Evolutionary conservation across 2,797 vertebrate species (phyloP), one percentile per base, ranked within the genome.

Genomic region (Limnodromus scolopaceus): DNA sequence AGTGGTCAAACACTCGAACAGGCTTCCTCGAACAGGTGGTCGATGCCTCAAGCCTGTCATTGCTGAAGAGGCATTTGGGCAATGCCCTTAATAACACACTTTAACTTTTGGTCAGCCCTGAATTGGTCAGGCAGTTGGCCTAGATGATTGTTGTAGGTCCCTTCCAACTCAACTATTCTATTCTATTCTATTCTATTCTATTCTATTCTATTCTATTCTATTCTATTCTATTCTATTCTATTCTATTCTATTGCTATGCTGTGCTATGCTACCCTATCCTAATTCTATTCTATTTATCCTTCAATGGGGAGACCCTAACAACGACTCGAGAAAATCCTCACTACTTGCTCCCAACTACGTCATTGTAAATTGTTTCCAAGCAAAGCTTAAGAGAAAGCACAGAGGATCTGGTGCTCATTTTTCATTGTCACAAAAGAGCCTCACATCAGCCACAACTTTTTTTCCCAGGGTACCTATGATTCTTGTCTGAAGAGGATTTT

Each of bases 401-500:
- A 51, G 46, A 87, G 51, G 39, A 87, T 55, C 43, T 91, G 58
- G 24, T 83, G 34, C 36, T 84, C 51, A 41, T 84, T 94, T 92
- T 79, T 95, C 77, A n/a, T 43, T 87, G 77, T 11, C 53, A 69
- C 23, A 57, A 86, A 92, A 84, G 54, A 49, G 8, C 41, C 49
- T 86, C 2, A 0, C 83, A 61, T 93, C 80, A 76, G 45, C 65
- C 69, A 58, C 45, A 51, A 1, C 23, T 92, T 94, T 88, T 94
- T 89, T 90, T 32, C 63, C 53, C 36, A 87, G 34, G 36, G 38
- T 70, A 83, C 23, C 54, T 82, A 17, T 64, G 43, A 53, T 83
- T 94, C 51, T 92, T 82, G 68, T 87, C 75, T 49, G 64, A 91
- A 89, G 61, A 85, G n/a, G 20, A 30, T 55, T 87, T 93, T 82